These are phyloP conservation scores for Leptothorax acervorum DNA, from an alignment of 2,888 invertebrate genomes.

Conservation along the genomic window DNA sequence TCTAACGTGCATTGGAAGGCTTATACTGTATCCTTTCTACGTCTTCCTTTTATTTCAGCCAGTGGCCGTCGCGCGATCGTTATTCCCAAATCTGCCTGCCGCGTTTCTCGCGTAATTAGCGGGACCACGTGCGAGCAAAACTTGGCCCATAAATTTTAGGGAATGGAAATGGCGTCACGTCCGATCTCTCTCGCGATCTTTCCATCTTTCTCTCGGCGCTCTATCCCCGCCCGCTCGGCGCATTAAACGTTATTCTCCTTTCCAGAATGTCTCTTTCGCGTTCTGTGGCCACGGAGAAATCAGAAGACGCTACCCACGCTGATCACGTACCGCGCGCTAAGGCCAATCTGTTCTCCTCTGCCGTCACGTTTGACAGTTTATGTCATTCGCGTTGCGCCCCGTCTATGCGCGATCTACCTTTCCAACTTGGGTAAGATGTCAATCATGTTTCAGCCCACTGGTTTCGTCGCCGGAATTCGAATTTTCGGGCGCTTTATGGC, in stretches of 20 bases:
- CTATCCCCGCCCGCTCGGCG: slow-evolving; percentile 6
- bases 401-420: slow-evolving; percentile 69
- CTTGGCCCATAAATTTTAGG: slow-evolving; percentile 76
- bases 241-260: slow-evolving; percentile 49
- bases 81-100: slow-evolving; percentile 30
- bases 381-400: slow-evolving; percentile 76
- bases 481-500: slow-evolving; percentile 54
- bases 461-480: slow-evolving; percentile 61
- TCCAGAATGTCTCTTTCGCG: slow-evolving; percentile 47
- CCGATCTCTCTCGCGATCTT: slow-evolving; percentile 61
- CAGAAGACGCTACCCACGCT: slow-evolving; percentile 71
- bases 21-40: not conserved
- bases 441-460: slow-evolving; percentile 66
- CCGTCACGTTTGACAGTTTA: slow-evolving; percentile 80
- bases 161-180: slow-evolving; percentile 77
- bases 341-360: slow-evolving; percentile 76
- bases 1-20: slow-evolving; percentile 7
- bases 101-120: slow-evolving; percentile 69
- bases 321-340: slow-evolving; percentile 77
- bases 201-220: slow-evolving; percentile 24
- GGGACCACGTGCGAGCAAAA: slow-evolving; percentile 72
- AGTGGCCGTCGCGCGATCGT: slow-evolving; percentile 36
- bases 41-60: slow-evolving; percentile 17
- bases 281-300: slow-evolving; percentile 56
- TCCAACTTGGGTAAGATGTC: slow-evolving; percentile 66